A percentile compares a stretch with the other conserved stretches of the same genome.
phyloP scores from a whole-genome alignment of 2,797 vertebrate genomes.

The Myiothlypis chrysogaster region DNA sequence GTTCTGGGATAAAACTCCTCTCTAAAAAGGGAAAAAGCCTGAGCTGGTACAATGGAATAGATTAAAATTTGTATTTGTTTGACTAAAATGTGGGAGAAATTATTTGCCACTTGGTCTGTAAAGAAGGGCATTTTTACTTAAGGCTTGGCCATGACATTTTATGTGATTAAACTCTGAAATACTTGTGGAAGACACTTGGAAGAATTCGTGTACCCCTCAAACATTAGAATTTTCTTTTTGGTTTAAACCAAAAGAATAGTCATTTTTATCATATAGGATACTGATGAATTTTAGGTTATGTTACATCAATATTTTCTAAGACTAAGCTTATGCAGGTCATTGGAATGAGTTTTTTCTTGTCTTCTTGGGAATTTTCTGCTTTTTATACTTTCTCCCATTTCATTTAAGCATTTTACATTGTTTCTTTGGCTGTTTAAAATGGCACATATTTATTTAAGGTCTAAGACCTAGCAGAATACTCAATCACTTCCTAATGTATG shows the following conservation, averaged over 20 bases:
- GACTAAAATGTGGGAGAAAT: not conserved
- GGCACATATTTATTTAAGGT: not conserved
- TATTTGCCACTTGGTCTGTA: not conserved
- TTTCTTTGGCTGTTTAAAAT: not conserved
- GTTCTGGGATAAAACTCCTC: not conserved
- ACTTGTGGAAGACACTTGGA: not conserved
- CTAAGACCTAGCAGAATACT: not conserved
- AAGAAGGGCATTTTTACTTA: not conserved
- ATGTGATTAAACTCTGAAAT: not conserved
- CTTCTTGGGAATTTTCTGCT: not conserved
- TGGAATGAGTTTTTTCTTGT: not conserved
- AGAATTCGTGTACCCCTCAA: not conserved
- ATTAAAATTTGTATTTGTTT: not conserved
- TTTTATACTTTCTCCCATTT: not conserved
- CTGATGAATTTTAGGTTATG: not conserved
- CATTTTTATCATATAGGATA: not conserved
- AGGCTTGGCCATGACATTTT: not conserved
- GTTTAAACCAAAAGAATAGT: not conserved
- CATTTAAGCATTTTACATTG: not conserved
- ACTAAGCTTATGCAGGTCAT: not conserved
- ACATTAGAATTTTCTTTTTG: not conserved
- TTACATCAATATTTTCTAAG: not conserved
- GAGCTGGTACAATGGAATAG: not conserved
- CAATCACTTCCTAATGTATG: not conserved
- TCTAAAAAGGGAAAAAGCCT: not conserved